These are phyloP conservation scores for Cephus runcator DNA, from an alignment of 2,888 invertebrate genomes.

Conservation along the genomic window DNA sequence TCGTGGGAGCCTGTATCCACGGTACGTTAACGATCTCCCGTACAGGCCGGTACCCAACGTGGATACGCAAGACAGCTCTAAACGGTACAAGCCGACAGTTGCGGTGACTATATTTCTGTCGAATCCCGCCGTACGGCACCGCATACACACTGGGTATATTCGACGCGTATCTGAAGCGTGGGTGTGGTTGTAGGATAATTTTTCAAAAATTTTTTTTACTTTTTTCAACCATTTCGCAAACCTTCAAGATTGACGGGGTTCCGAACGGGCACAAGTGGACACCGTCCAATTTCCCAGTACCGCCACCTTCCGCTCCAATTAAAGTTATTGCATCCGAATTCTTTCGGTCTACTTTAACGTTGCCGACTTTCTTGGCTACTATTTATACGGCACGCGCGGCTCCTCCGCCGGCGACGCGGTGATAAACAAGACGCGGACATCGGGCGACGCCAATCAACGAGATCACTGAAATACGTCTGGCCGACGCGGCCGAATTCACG, in stretches of 20 bases:
- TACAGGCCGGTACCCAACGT: neutral
- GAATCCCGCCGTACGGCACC: neutral
- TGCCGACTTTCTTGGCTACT: neutral
- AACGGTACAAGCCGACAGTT: neutral
- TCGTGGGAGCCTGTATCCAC: conserved; percentile 11
- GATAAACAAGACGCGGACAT: neutral
- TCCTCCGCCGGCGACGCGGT: neutral
- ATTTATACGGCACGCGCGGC: neutral
- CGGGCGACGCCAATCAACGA: neutral
- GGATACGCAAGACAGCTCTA: conserved; percentile 9
- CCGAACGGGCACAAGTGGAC: neutral
- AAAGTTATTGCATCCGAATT: conserved; percentile 1
- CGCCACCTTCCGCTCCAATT: neutral
- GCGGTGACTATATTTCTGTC: neutral
- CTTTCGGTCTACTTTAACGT: neutral
- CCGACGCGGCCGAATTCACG: neutral
- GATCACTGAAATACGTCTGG: neutral
- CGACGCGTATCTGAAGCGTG: neutral
- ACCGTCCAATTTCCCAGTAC: neutral
- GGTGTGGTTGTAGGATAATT: neutral
- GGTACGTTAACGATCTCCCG: conserved; percentile 10
- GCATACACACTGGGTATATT: neutral
- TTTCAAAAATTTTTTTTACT: neutral
- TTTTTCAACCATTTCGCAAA: neutral
- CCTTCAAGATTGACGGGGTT: neutral